Conservation (phyloP, 1,140 invertebrate species). For the Lucilia sericata region DNA sequence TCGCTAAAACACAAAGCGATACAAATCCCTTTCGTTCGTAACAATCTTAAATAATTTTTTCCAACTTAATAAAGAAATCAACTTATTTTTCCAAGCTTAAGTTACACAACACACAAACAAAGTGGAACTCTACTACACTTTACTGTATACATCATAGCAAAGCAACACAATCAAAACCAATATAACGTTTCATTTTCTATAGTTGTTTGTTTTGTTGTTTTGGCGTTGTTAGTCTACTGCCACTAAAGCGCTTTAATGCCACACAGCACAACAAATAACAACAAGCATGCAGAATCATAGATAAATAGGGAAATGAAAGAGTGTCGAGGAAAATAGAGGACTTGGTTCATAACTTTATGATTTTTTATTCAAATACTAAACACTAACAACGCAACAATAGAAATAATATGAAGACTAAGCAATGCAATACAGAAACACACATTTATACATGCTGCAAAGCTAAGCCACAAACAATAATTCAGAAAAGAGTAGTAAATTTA, state of each 20-base stretch:
- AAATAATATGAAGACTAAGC: background rate
- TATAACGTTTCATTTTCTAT: background rate
- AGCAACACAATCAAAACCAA: background rate
- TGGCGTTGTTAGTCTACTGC: too few species aligned
- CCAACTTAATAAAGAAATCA: background rate
- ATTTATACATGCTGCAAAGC: too few species aligned
- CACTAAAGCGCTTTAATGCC: background rate
- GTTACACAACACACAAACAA: background rate
- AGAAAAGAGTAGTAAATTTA: background rate
- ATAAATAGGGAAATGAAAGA: too few species aligned
- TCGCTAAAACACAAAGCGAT: too few species aligned
- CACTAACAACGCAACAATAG: background rate
- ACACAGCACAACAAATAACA: background rate
- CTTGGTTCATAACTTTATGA: conserved; percentile 1
- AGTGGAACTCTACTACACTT: too few species aligned
- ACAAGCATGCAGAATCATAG: background rate
- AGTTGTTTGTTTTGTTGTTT: too few species aligned
- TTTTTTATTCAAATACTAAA: background rate
- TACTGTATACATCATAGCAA: too few species aligned
- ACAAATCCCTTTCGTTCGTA: background rate
- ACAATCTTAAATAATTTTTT: conserved; percentile 8
- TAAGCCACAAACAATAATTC: background rate
- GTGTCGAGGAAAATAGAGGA: background rate
- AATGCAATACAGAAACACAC: too few species aligned
- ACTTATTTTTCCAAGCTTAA: background rate